These are phyloP conservation scores for Avahi laniger DNA, from an alignment of 2,797 vertebrate species.

Conservation along the genomic window DNA sequence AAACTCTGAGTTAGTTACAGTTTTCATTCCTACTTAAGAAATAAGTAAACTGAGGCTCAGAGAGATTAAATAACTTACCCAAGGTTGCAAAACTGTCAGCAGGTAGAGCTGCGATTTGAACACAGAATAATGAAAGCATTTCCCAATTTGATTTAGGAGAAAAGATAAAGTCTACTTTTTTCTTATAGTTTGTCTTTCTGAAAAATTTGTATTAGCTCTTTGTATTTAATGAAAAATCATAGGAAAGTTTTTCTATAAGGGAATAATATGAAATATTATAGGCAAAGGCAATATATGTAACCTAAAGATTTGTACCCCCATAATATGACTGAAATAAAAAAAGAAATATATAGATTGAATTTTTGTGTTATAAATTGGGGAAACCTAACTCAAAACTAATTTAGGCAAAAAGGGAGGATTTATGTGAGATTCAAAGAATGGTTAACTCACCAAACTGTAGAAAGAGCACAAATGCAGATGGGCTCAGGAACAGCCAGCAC, in stretches of 20 bases:
- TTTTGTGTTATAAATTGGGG: background rate
- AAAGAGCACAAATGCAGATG: background rate
- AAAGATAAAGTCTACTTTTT: background rate
- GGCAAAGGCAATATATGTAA: background rate
- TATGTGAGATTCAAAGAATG: background rate
- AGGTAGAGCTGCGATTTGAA: background rate
- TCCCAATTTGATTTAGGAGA: background rate
- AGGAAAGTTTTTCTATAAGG: background rate
- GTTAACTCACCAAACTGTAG: background rate
- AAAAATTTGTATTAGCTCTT: background rate
- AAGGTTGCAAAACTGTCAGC: background rate
- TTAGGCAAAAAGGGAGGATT: background rate
- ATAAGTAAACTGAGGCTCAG: background rate
- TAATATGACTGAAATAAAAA: too few relatives aligned
- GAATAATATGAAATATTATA: background rate
- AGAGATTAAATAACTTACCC: background rate
- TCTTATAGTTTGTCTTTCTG: background rate
- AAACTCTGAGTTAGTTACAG: background rate
- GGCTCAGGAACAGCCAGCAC: background rate
- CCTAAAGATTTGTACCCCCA: too few relatives aligned
- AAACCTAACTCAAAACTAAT: background rate
- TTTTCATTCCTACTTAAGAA: background rate
- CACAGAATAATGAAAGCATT: background rate
- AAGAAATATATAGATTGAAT: background rate
- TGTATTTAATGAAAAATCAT: background rate